Percentiles rank a stretch among this genome's conserved stretches.
phyloP scores from a whole-genome alignment of 2,113 vertebrate species.

The Eidolon helvum region DNA sequence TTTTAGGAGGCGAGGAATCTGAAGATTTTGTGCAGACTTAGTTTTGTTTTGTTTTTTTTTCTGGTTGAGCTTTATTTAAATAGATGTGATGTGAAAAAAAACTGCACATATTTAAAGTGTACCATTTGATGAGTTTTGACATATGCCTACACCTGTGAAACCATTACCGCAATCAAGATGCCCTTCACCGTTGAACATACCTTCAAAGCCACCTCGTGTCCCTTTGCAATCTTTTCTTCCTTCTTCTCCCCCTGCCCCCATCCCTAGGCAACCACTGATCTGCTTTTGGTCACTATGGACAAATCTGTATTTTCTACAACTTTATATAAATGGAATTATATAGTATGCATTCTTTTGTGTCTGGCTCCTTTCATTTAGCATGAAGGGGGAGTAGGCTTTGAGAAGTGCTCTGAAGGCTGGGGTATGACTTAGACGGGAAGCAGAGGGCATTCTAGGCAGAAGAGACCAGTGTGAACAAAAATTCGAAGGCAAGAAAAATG shows the following conservation, averaged over 20 bases:
- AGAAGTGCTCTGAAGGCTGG: neutral
- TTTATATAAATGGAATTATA: neutral
- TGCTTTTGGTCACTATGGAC: neutral
- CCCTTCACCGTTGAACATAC: neutral
- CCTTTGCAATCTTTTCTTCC: neutral
- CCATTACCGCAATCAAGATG: neutral
- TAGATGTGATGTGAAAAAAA: neutral
- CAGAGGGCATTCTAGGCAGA: neutral
- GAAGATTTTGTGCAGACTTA: neutral
- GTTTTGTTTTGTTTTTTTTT: neutral
- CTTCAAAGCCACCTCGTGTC: neutral
- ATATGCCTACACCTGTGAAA: fast-evolving
- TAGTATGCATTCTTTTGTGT: neutral
- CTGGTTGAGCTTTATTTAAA: neutral
- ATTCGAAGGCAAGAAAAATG: neutral
- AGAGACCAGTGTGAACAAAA: neutral
- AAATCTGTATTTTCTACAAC: neutral
- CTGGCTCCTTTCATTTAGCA: neutral
- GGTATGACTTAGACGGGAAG: neutral
- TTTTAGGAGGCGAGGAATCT: neutral
- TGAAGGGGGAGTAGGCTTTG: neutral
- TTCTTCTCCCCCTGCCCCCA: neutral
- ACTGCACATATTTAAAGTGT: fast-evolving
- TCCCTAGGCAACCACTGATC: neutral
- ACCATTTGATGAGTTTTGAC: neutral